phyloP scores from a whole-genome alignment of 2,113 vertebrate species.

The Psammodynastes pulverulentus region DNA sequence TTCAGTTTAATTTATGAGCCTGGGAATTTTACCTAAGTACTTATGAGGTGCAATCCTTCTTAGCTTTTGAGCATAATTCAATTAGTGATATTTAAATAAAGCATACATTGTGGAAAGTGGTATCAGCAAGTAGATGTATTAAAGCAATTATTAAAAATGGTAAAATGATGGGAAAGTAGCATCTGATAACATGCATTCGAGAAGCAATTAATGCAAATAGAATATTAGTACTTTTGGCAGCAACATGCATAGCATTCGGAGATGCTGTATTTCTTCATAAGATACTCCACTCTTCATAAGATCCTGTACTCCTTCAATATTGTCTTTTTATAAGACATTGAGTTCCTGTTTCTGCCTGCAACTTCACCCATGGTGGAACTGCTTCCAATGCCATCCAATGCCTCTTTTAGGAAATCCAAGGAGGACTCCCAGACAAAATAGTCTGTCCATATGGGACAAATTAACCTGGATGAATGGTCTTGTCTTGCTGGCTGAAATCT shows the following conservation, averaged over 20 bases:
- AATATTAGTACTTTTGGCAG: neutral
- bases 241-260: neutral
- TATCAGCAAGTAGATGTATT: neutral
- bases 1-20: neutral
- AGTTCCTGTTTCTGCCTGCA: neutral
- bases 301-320: neutral
- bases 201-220: neutral
- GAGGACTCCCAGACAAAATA: neutral
- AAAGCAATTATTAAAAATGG: neutral
- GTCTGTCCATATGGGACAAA: neutral
- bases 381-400: neutral
- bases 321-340: neutral
- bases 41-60: neutral
- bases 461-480: neutral
- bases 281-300: neutral
- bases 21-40: neutral
- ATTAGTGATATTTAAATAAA: neutral
- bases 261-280: neutral
- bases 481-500: neutral
- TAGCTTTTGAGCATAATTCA: neutral
- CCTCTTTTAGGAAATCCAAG: neutral
- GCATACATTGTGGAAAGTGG: neutral
- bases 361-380: neutral
- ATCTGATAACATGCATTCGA: neutral
- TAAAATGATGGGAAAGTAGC: neutral